These are phyloP conservation scores for Agrochola circellaris DNA, from an alignment of 2,888 invertebrate genomes.

Conservation along the genomic window DNA sequence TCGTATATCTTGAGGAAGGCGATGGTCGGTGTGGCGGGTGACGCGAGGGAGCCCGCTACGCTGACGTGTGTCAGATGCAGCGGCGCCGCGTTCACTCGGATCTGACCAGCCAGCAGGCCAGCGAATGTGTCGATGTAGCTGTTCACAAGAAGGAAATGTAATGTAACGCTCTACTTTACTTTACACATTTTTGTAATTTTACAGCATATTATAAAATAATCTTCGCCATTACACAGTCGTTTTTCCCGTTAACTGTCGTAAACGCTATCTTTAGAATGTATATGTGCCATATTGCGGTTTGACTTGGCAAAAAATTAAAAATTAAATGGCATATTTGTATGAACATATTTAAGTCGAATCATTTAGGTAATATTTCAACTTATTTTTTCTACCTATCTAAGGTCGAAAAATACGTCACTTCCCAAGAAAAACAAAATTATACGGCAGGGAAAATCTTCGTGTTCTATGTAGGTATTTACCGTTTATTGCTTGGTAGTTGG, in stretches of 20 bases:
- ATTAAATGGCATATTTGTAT: not conserved
- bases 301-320: not conserved
- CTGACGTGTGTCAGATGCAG: constrained; percentile 96
- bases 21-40: constrained; percentile 92
- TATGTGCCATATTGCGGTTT: not conserved
- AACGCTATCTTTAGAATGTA: too few relatives aligned
- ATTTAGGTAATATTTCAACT: not conserved
- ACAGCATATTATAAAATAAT: not conserved
- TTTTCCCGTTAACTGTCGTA: not conserved
- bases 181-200: not conserved
- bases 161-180: not conserved
- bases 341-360: not conserved
- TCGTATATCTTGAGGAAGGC: constrained; percentile 97
- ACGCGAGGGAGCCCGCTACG: constrained; percentile 96
- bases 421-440: not conserved
- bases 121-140: constrained; percentile 98
- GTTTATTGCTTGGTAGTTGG: constrained; percentile 87
- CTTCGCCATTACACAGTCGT: not conserved
- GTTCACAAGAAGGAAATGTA: constrained; percentile 53
- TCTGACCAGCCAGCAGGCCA: constrained; percentile 96
- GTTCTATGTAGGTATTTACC: constrained; percentile 70
- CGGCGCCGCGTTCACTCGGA: constrained; percentile 96
- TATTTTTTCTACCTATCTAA: not conserved
- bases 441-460: not conserved
- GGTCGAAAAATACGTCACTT: too few relatives aligned